Conservation (phyloP, 2,797 vertebrate species). For the Smutsia gigantea region DNA sequence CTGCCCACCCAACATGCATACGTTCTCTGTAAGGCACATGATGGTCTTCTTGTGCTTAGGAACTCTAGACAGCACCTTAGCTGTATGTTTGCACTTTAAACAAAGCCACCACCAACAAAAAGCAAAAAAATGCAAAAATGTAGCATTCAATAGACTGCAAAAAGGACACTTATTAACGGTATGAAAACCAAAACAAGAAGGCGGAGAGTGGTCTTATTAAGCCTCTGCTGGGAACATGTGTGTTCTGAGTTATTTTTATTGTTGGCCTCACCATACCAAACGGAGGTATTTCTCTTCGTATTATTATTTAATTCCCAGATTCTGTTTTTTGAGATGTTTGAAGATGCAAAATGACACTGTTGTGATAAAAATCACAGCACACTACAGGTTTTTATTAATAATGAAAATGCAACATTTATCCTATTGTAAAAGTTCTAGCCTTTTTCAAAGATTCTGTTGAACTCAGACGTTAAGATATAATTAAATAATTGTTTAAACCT, state of each 20-base stretch:
- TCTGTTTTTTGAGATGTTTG: neutral
- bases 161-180: neutral
- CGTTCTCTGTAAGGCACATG: neutral
- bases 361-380: neutral
- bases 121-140: neutral
- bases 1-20: neutral
- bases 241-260: neutral
- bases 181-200: neutral
- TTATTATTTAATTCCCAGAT: neutral
- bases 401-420: neutral
- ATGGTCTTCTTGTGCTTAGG: neutral
- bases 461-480: neutral
- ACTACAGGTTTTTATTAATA: neutral
- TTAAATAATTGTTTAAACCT: neutral
- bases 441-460: neutral
- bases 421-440: neutral
- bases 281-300: neutral
- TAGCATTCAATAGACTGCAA: neutral
- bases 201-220: neutral
- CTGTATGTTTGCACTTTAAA: neutral
- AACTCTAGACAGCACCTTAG: neutral
- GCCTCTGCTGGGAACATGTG: neutral
- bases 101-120: neutral
- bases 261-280: neutral
- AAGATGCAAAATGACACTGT: neutral